Evolutionary conservation across 2,888 invertebrate species (phyloP), one percentile per base, ranked within the genome.

Genomic region (Aphidoletes aphidimyza): DNA sequence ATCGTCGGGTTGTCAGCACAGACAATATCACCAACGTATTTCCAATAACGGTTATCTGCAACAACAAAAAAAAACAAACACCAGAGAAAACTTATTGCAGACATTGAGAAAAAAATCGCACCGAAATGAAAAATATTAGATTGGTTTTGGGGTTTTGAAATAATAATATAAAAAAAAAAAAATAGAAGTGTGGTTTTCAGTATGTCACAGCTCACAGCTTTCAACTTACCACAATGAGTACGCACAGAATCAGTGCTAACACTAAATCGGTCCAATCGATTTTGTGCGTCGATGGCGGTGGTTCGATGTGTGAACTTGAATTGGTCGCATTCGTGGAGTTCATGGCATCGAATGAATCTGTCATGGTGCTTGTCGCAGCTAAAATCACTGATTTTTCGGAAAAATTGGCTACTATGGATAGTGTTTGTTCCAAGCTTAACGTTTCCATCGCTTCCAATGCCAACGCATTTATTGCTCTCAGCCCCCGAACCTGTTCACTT

Each of bases 11-110:
- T 2, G 96, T 96, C 87, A 96, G 92, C 78, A 98, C 97, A 17
- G 98, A 95, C 11, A 95, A 92, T 86, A 98, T 97, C 85, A 98
- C 97, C 87, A 98, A 91, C 22, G 96, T 95, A 90, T 98, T 98
- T 85, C 98, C 98, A 85, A 96, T 91, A 85, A 94, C 93, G 2
- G 94, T 95, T 85, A 94, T 92, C 34, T 94, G 92, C 93, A 92
- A 30, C 2, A 86, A 94, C 30, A 69, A 8, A 69, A 47, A 47
- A 47, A 19, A 19, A 47, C 17, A 47, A 17, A 47, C 6, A 47
- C 2, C 17, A 47, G 17, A 47, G 11, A 39, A 39, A 39, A 39
- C 5, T 8, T 8, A 39, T 39, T 39, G 39, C 5, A 39, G 5
- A 8, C 5, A 39, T 39, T 8, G 39, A 5, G 9, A 54, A 22